Percentiles rank a stretch among this genome's conserved stretches.
Evolutionary conservation across 2,888 invertebrate species (phyloP).

Genomic region (Tetanocera ferruginea): DNA sequence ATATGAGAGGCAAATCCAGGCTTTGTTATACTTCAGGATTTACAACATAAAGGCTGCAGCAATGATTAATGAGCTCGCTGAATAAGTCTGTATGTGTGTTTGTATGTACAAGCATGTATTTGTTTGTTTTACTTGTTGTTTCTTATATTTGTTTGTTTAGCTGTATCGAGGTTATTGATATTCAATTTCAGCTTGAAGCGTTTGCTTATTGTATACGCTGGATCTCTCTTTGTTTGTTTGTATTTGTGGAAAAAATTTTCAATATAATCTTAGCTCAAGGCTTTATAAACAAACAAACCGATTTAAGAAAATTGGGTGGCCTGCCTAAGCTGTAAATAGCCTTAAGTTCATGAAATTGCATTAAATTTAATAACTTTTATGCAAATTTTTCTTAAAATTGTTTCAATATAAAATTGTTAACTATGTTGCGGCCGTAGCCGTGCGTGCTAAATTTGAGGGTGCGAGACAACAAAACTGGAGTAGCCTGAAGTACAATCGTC

Average conservation of each 20-base stretch:
- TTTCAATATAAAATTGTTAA: no score
- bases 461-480: no score
- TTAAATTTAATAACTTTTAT: no score
- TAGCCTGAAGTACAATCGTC: no score
- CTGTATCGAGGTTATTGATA: neutral
- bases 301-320: no score
- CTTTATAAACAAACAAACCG: no score
- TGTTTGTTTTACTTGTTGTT: neutral
- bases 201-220: neutral
- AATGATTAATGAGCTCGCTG: neutral
- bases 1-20: neutral
- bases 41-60: neutral
- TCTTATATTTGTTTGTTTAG: neutral
- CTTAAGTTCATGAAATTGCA: no score
- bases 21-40: neutral
- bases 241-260: neutral
- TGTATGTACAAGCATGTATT: neutral
- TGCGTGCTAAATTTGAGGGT: no score
- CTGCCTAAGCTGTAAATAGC: no score
- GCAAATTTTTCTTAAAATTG: no score
- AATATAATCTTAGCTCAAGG: no score
- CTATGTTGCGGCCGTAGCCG: no score
- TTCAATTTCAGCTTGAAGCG: neutral
- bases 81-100: neutral
- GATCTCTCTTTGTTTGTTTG: neutral